Conservation (phyloP, 2,888 invertebrate genomes). For the Coenonympha arcania region DNA sequence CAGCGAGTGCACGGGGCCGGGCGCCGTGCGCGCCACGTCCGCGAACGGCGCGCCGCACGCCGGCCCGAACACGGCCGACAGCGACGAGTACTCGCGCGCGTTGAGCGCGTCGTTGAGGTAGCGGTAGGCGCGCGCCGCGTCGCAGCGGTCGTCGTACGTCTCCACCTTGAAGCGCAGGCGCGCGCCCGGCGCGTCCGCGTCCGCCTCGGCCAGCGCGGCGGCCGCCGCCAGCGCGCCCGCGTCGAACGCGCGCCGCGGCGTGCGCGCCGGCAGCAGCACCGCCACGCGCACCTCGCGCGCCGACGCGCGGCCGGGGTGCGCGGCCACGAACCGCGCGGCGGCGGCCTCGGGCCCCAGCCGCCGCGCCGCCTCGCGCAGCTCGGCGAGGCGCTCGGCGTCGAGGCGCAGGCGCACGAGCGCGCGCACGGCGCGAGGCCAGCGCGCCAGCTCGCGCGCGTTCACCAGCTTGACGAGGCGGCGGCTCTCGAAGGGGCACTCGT, state of each 20-base stretch:
- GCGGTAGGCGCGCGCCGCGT: constrained; percentile 48
- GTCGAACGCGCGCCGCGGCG: constrained; percentile 39
- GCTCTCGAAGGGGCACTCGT: constrained; percentile 53
- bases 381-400: constrained; percentile 33
- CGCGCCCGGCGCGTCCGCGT: constrained; percentile 42
- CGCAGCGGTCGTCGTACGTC: constrained; percentile 50
- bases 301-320: constrained; percentile 32
- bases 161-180: constrained; percentile 43
- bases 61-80: constrained; percentile 55
- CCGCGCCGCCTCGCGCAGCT: constrained; percentile 31
- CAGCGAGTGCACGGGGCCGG: constrained; percentile 44
- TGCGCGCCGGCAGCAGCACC: constrained; percentile 37
- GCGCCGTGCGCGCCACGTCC: constrained; percentile 44
- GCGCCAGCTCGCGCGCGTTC: constrained; percentile 43
- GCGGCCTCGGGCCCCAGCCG: constrained; percentile 32
- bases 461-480: constrained; percentile 50
- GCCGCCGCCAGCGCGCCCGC: constrained; percentile 40
- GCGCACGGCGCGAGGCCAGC: constrained; percentile 42
- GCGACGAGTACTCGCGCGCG: constrained; percentile 46
- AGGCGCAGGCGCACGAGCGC: constrained; percentile 43
- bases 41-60: constrained; percentile 55
- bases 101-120: constrained; percentile 51
- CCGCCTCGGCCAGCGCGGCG: constrained; percentile 49
- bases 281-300: constrained; percentile 42
- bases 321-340: constrained; percentile 34